Base-by-base conservation (phyloP, 2,888 invertebrate species). In the Mythimna vitellina region DNA sequence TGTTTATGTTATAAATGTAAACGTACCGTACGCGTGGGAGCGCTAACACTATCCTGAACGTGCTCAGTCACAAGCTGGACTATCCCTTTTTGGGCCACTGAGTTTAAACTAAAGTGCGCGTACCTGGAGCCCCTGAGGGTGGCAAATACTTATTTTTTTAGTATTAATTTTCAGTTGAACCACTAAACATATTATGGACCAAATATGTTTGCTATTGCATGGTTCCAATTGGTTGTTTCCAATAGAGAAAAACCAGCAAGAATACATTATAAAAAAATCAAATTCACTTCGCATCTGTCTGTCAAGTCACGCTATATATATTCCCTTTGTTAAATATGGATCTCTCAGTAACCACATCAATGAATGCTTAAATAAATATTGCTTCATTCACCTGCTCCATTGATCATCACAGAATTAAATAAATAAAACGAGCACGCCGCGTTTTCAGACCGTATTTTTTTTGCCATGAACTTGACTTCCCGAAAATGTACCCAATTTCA, bases 401-500 rank as follows among this genome's bases (percentile, higher is more conserved):
- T 65, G 14, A 57, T 38, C 12, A 38, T 22, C 20, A 35, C 7
- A 46, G 8, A 38, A 69, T 17, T 49, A 51, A 35, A 32, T 38
- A 22, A 12, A 53, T 46, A 22, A 54, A 76, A 53, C 35, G 22
- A 32, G 17, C 53, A 35, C 25, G 20, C 22, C 12, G 46, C 38
- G 54, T 81, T 70, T 65, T 32, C n/a, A 38, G 25, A 6, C 17
- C 49, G 54, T n/a, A 60, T 66, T 53, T 78, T 64, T 53, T 82
- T 49, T 32, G 38, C 54, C 46, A 56, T 56, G 62, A 73, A 68
- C 78, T 81, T 65, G 64, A 35, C 46, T 73, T 46, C n/a, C 46
- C 25, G 32, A 38, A 80, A 78, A 71, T 57, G 57, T 58, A 58
- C 73, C 65, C 68, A 79, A 79, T 80, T 82, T 69, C n/a, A 65